A percentile compares a stretch with the other conserved stretches of the same genome.
phyloP scores from a whole-genome alignment of 64 coral and sea anemone genomes.

The Porites australiensis region DNA sequence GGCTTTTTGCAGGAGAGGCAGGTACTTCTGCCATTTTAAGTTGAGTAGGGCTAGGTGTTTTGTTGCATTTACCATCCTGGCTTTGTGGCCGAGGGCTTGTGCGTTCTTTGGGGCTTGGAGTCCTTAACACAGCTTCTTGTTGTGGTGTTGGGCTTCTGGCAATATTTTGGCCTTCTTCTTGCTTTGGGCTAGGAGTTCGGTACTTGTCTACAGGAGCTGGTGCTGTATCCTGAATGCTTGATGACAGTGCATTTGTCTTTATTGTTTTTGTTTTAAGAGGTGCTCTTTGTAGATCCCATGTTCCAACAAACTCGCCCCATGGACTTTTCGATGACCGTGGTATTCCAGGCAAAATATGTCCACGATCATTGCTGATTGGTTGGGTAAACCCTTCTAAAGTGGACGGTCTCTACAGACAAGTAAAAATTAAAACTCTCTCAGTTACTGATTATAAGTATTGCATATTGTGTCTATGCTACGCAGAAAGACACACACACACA shows the following conservation, averaged over 20 bases:
- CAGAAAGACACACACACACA: too few relatives aligned
- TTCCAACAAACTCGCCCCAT: conserved; percentile 96
- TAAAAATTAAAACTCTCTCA: background rate
- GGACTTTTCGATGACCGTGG: conserved; percentile 81
- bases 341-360: conserved; percentile 88
- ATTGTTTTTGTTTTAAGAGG: conserved; percentile 82
- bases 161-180: background rate
- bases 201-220: background rate
- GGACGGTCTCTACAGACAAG: conserved; percentile 84
- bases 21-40: conserved; percentile 29
- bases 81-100: conserved; percentile 61
- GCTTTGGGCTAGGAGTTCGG: background rate
- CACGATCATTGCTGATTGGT: conserved; percentile 86
- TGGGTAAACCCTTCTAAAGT: conserved; percentile 90
- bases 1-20: conserved; percentile 18
- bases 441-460: background rate
- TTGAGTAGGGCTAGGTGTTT: conserved; percentile 61
- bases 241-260: conserved; percentile 70
- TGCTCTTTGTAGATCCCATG: conserved; percentile 88
- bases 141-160: conserved; percentile 40
- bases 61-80: conserved; percentile 43
- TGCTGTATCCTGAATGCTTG: background rate
- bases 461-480: too few relatives aligned
- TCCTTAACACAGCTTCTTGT: conserved; percentile 48
- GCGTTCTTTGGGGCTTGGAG: conserved; percentile 54